A percentile compares a stretch with the other conserved stretches of the same genome.
phyloP scores from a whole-genome alignment of 2,888 invertebrate genomes.

The Sarcophaga rosellei region DNA sequence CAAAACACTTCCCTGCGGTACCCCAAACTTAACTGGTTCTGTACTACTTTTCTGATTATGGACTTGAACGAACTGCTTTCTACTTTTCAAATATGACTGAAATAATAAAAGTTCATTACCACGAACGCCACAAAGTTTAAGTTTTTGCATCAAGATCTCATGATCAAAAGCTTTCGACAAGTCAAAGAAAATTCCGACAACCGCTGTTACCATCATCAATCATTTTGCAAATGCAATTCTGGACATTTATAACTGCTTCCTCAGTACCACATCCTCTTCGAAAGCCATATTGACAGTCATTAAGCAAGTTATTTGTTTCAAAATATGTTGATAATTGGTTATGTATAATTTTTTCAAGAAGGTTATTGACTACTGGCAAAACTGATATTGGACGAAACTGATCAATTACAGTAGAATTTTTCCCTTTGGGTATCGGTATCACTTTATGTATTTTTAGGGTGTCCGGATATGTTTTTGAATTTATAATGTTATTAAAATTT shows the following conservation, averaged over 20 bases:
- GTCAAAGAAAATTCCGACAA: slow-evolving; percentile 20
- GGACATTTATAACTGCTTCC: slow-evolving; percentile 20
- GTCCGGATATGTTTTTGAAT: neutral
- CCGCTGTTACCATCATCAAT: slow-evolving; percentile 5
- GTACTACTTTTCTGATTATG: neutral
- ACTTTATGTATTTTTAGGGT: neutral
- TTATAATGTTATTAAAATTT: neutral
- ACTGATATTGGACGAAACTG: neutral
- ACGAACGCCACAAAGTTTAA: neutral
- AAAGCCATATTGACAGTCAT: slow-evolving; percentile 20
- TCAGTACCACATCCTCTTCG: slow-evolving; percentile 7
- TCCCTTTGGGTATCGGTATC: neutral
- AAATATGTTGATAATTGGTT: neutral
- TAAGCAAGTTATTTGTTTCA: neutral
- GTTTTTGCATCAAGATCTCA: slow-evolving; percentile 1
- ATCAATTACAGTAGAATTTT: neutral
- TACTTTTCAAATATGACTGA: too few relatives aligned
- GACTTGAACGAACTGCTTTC: too few relatives aligned
- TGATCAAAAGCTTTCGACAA: neutral
- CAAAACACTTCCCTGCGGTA: neutral
- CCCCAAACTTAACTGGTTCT: neutral
- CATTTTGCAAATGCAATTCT: slow-evolving; percentile 6
- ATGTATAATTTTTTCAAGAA: slow-evolving; percentile 3
- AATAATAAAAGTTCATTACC: neutral
- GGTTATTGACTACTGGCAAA: neutral